Conservation (phyloP, 2,113 vertebrate species). For the Laticauda laticaudata region DNA sequence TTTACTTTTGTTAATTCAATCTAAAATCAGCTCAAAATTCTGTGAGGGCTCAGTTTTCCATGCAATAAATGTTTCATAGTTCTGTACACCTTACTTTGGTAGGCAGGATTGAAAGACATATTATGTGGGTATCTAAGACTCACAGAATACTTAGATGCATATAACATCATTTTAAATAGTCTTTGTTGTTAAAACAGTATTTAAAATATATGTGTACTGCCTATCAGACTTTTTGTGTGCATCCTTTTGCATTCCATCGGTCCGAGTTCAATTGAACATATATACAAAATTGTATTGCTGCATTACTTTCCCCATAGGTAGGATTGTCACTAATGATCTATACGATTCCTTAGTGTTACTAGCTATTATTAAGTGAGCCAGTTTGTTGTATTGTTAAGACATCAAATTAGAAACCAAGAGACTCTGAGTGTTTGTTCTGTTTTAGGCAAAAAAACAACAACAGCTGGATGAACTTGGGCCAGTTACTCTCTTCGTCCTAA, state of each 20-base stretch:
- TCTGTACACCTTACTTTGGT: background rate
- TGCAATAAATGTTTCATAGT: background rate
- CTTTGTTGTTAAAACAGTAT: background rate
- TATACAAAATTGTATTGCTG: background rate
- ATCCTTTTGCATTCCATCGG: background rate
- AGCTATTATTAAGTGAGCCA: background rate
- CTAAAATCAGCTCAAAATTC: background rate
- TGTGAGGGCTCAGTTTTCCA: background rate
- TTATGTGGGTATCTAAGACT: background rate
- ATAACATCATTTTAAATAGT: background rate
- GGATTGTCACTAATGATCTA: background rate
- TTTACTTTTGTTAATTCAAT: background rate
- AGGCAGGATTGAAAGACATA: rapidly evolving
- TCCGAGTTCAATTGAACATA: background rate
- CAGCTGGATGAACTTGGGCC: background rate
- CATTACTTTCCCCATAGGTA: background rate
- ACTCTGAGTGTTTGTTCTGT: background rate
- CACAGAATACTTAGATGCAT: background rate
- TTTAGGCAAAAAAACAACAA: background rate
- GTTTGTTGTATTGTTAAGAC: background rate
- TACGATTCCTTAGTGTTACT: background rate
- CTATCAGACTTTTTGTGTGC: background rate
- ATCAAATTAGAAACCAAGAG: background rate
- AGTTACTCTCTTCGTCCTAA: background rate
- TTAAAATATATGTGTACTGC: background rate